phyloP scores from a whole-genome alignment of 2,888 invertebrate species.

The Limenitis camilla region DNA sequence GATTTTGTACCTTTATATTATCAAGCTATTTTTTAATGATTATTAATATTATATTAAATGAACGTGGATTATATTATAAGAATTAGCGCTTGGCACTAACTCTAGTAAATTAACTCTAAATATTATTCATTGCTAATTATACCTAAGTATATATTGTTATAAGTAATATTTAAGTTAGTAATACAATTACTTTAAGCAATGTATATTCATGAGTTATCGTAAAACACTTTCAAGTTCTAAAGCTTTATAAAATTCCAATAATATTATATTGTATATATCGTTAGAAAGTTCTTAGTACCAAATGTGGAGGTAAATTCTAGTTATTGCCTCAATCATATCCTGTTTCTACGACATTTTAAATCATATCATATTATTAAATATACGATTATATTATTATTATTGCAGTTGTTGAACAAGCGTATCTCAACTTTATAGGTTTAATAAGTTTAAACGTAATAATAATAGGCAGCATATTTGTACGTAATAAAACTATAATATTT shows the following conservation, averaged over 20 bases:
- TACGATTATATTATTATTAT: too few species aligned
- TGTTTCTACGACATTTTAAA: slow-evolving; percentile 4
- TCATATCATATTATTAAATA: too few species aligned
- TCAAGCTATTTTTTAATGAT: slow-evolving; percentile 3
- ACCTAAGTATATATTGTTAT: slow-evolving; percentile 24
- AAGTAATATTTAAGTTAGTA: slow-evolving; percentile 30
- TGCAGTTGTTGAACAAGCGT: too few species aligned
- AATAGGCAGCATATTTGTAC: too few species aligned
- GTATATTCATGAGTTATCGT: slow-evolving; percentile 18
- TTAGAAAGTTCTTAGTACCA: slow-evolving; percentile 43
- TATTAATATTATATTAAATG: slow-evolving; percentile 2
- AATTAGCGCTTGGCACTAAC: slow-evolving; percentile 28
- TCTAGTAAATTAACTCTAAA: slow-evolving; percentile 10
- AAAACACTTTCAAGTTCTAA: slow-evolving; percentile 31
- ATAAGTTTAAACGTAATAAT: too few species aligned
- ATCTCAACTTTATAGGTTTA: too few species aligned
- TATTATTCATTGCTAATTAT: slow-evolving; percentile 18
- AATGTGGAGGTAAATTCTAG: slow-evolving; percentile 43
- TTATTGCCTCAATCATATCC: slow-evolving; percentile 51
- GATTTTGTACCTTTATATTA: slow-evolving; percentile 50
- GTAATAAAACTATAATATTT: too few species aligned
- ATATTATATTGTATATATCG: slow-evolving; percentile 33
- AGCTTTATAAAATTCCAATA: slow-evolving; percentile 45
- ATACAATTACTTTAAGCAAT: slow-evolving; percentile 43
- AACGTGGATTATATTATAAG: slow-evolving; percentile 3